These are phyloP conservation scores for Pterois miles DNA, from an alignment of 2,797 vertebrate genomes.

Conservation along the genomic window DNA sequence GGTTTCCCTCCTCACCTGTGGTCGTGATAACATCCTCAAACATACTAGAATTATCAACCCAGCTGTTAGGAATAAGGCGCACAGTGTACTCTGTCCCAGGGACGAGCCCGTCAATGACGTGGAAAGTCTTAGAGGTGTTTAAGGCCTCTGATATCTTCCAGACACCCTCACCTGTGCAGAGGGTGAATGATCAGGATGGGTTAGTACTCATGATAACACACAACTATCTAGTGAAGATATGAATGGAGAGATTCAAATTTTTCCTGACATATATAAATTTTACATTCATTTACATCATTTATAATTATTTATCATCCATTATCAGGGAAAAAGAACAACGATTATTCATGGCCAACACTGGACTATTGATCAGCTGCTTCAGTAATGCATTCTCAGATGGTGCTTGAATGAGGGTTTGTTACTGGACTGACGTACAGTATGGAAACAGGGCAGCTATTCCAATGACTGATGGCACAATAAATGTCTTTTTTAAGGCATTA, in stretches of 20 bases:
- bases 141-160: slow-evolving; percentile 87
- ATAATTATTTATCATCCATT: too few relatives aligned
- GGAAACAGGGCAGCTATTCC: too few relatives aligned
- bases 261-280: too few relatives aligned
- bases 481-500: too few relatives aligned
- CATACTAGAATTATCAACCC: slow-evolving; percentile 92
- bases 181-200: slow-evolving; percentile 51
- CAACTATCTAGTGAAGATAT: neutral
- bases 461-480: too few relatives aligned
- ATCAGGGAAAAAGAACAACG: too few relatives aligned
- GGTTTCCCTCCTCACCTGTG: slow-evolving; percentile 86
- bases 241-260: slow-evolving; percentile 13
- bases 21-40: slow-evolving; percentile 93
- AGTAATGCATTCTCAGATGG: too few relatives aligned
- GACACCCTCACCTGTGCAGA: slow-evolving; percentile 86
- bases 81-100: slow-evolving; percentile 89
- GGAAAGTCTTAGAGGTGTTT: slow-evolving; percentile 88
- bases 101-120: slow-evolving; percentile 88
- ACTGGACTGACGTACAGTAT: too few relatives aligned
- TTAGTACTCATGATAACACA: slow-evolving; percentile 44
- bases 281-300: too few relatives aligned
- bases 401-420: too few relatives aligned
- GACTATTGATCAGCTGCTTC: too few relatives aligned
- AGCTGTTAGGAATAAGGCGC: slow-evolving; percentile 89
- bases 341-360: too few relatives aligned